phyloP scores from a whole-genome alignment of 2,113 vertebrate genomes.

The Heloderma charlesbogerti region DNA sequence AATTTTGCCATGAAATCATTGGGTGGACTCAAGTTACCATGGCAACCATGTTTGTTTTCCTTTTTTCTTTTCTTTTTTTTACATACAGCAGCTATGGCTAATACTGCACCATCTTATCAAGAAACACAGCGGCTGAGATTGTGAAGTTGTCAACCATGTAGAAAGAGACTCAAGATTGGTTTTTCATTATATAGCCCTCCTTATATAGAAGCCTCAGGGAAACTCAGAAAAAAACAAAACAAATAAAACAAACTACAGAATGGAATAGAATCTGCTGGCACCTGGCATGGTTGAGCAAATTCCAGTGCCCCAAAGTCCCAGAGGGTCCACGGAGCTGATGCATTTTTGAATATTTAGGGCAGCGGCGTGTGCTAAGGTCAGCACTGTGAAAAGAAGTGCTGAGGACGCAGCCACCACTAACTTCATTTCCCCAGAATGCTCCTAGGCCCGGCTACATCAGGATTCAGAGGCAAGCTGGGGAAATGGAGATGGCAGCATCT shows the following conservation, averaged over 20 bases:
- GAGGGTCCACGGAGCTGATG: not conserved
- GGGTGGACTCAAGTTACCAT: not conserved
- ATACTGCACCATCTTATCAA: not conserved
- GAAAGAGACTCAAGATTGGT: not conserved
- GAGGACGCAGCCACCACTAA: not conserved
- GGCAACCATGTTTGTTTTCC: not conserved
- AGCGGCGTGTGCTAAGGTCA: not conserved
- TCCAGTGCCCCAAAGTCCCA: not conserved
- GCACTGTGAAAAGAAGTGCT: not conserved
- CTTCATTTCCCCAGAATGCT: not conserved
- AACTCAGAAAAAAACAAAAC: not conserved
- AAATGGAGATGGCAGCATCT: not conserved
- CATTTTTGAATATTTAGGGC: not conserved
- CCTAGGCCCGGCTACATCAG: not conserved
- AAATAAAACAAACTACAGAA: not conserved
- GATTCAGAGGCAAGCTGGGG: not conserved
- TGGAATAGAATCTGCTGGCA: not conserved
- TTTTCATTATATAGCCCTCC: not conserved
- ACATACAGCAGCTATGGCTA: not conserved
- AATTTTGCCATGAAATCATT: constrained; percentile 3
- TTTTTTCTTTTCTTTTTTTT: not conserved
- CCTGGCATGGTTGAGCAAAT: not conserved
- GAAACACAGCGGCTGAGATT: not conserved
- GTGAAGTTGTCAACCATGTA: not conserved
- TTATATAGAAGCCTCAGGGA: too few species aligned